Percentiles rank a stretch among this genome's conserved stretches.
phyloP scores from a whole-genome alignment of 1,140 invertebrate genomes.

The Melitaea cinxia region DNA sequence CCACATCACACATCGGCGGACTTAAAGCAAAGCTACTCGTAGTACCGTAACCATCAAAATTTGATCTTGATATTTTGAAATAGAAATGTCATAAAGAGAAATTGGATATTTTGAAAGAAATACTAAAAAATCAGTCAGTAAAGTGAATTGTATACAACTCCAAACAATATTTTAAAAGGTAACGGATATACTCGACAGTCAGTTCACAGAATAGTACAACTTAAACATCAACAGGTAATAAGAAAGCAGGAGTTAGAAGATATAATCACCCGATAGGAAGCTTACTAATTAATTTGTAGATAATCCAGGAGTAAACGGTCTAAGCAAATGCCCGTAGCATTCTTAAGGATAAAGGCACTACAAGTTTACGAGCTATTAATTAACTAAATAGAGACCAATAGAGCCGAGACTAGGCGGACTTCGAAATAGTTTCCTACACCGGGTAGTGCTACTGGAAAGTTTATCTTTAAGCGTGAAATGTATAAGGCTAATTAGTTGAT shows the following conservation, averaged over 20 bases:
- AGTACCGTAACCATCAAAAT: too few relatives aligned
- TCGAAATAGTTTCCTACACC: slow-evolving; percentile 20
- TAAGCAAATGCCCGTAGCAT: slow-evolving; percentile 17
- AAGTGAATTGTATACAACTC: too few relatives aligned
- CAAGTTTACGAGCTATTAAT: slow-evolving; percentile 34
- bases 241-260: background rate
- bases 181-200: too few relatives aligned
- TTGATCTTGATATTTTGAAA: too few relatives aligned
- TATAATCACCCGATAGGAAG: slow-evolving; percentile 3
- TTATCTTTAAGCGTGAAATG: slow-evolving; percentile 6
- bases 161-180: too few relatives aligned
- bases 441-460: slow-evolving; percentile 1
- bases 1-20: too few relatives aligned
- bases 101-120: too few relatives aligned
- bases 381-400: slow-evolving; percentile 34
- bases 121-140: too few relatives aligned
- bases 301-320: slow-evolving; percentile 14
- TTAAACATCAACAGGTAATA: background rate
- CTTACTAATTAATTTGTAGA: slow-evolving; percentile 18
- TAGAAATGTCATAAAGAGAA: too few relatives aligned
- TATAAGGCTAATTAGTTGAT: background rate
- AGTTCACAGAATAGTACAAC: too few relatives aligned
- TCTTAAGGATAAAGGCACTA: slow-evolving; percentile 20
- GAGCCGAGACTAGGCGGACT: slow-evolving; percentile 15
- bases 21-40: too few relatives aligned